These are phyloP conservation scores for Leucozona laternaria DNA, from an alignment of 2,888 invertebrate genomes.

Conservation along the genomic window DNA sequence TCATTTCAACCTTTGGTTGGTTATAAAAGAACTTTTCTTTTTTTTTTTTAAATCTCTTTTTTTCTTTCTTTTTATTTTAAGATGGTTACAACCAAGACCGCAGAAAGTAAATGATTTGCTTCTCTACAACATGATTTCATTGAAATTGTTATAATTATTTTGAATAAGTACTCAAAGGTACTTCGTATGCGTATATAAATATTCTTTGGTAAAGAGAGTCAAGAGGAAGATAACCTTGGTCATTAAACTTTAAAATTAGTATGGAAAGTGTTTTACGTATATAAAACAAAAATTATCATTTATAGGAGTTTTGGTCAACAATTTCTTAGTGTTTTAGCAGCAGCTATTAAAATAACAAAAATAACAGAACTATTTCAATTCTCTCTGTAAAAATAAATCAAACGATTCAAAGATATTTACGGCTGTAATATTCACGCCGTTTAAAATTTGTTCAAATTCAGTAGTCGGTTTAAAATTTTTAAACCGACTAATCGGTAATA, in stretches of 20 bases:
- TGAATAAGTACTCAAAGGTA: slow-evolving; percentile 34
- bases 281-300: not conserved
- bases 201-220: not conserved
- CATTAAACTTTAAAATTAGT: not conserved
- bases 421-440: too few species aligned
- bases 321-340: not conserved
- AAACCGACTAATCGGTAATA: too few species aligned
- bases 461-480: too few species aligned
- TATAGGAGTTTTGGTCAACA: not conserved
- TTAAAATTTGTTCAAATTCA: too few species aligned
- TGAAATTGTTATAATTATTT: slow-evolving; percentile 58
- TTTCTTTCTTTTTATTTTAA: not conserved
- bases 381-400: too few species aligned
- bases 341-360: not conserved
- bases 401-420: too few species aligned
- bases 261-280: not conserved
- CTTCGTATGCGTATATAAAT: not conserved
- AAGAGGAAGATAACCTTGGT: not conserved
- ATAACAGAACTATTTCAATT: too few species aligned
- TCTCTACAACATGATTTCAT: slow-evolving; percentile 38
- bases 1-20: slow-evolving; percentile 39
- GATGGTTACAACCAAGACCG: not conserved
- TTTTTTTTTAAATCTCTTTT: not conserved
- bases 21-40: slow-evolving; percentile 23
- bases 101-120: slow-evolving; percentile 43